Base-by-base conservation (phyloP, 2,113 vertebrate genomes). In the Engystomops pustulosus region DNA sequence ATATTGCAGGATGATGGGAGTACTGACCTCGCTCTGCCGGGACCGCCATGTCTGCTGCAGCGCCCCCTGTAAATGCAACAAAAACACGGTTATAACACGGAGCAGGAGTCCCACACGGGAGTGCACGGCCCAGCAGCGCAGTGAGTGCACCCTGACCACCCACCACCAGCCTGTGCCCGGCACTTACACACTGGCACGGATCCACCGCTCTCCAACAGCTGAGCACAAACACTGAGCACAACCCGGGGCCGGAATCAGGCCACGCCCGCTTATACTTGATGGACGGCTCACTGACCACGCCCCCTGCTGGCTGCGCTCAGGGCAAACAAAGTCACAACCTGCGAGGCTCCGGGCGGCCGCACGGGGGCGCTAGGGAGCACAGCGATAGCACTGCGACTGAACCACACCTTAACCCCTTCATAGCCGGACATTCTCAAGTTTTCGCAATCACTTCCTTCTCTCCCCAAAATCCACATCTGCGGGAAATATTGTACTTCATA, bases 11-110 rank as follows among this genome's bases (percentile, higher is more conserved):
- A 20, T 2, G 30, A 32, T n/a, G 15, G 0, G 4, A 20, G 5
- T 12, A 81, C 79, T 81, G 32, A 81, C 79, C 79, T 41, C 15
- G 55, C 32, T 81, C 79, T 1, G 79, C 79, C 34, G 79, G 44
- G 18, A 41, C 45, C 23, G 79, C 65, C 79, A 81, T 81, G 65
- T 27, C 62, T 68, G 9, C 41, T 5, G 1, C 60, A 12, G 10
- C 4, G 38, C 4, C 7, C 15, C 74, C 58, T 65, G 60, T 36
- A 70, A 3, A 51, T 3, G 51, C 65, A 70, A 67, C 1, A 17
- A 12, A 10, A 38, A 55, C 5, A 41, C 34, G 62, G 7, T 3
- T 17, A 27, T 14, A 20, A 41, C 4, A 8, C 38, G 41, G 14
- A 1, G 27, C 45, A 32, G 5, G 3, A 32, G 9, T 1, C 15